Percentiles rank a stretch among this genome's conserved stretches.
Conservation (phyloP, 1,140 invertebrate genomes). For the Tetragonula clypearis region DNA sequence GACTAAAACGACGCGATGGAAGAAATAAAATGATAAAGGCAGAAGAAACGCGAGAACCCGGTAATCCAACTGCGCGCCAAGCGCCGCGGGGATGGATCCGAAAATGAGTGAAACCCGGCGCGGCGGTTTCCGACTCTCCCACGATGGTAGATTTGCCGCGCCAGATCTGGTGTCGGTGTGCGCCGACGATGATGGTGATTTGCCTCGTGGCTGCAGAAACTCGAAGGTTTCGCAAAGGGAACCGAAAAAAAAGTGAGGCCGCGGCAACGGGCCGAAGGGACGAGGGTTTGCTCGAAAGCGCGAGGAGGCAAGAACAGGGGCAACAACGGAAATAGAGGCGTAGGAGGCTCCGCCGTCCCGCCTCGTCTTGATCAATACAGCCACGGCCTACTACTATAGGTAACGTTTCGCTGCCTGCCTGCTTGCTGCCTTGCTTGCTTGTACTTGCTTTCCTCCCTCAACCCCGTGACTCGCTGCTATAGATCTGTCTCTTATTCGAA, state of each 20-base stretch:
- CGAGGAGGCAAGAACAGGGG: conserved; percentile 79
- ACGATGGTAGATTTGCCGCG: conserved; percentile 4
- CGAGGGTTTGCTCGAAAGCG: conserved; percentile 74
- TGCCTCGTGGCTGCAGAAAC: conserved; percentile 38
- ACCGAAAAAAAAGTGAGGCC: conserved; percentile 50
- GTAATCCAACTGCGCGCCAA: conserved; percentile 66
- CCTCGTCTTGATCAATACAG: conserved; percentile 82
- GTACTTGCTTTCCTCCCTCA: conserved; percentile 64
- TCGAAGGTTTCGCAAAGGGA: conserved; percentile 53
- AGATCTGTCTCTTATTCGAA: conserved; percentile 80
- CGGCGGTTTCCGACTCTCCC: conserved; percentile 56
- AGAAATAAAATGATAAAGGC: conserved; percentile 5
- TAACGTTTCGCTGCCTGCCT: conserved; percentile 75
- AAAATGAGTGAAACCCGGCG: conserved; percentile 66
- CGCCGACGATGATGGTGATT: conserved; percentile 55
- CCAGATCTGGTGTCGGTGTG: conserved; percentile 36
- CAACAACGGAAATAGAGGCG: conserved; percentile 80
- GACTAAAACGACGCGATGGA: background rate
- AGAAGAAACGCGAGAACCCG: conserved; percentile 44
- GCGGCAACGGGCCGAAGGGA: conserved; percentile 47
- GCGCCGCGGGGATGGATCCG: conserved; percentile 60
- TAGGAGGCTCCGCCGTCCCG: conserved; percentile 76
- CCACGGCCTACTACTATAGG: conserved; percentile 79
- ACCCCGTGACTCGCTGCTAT: conserved; percentile 68
- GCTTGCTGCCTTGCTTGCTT: conserved; percentile 64